Evolutionary conservation across 2,113 vertebrate genomes (phyloP), one percentile per base, ranked within the genome.

Genomic region (Barnardius zonarius): DNA sequence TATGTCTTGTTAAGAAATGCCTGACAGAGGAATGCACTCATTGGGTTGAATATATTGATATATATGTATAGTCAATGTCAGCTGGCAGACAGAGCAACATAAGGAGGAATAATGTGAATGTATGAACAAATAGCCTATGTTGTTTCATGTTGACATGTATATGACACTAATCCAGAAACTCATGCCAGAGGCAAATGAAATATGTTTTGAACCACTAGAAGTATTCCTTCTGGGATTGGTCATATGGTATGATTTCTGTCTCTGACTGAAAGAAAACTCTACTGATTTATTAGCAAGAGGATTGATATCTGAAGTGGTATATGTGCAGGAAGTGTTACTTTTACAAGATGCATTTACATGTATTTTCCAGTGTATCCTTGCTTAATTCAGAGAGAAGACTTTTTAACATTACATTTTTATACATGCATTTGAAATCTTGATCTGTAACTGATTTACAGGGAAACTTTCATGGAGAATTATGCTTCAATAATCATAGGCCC

Each of bases 101-200:
- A 83, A 97, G 66, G 88, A 85, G 64, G 59, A 92, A 57, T 95
- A 94, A 96, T 63, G 55, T 92, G 94, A 96, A 86, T 80, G 55
- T 77, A 92, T 95, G 96, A 96, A 96, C 92, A 96, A 97, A 97
- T 61, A 95, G 74, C 76, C 49, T 54, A 35, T 78, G 73, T 92
- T 96, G 91, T 95, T 97, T 96, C 83, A 27, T 48, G 49, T 75
- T 96, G 97, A 96, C 85, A 49, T 11, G 3, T 91, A 66, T 94
- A 92, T 95, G 97, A 98, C 95, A 89, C 82, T 98, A 98, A 97
- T 97, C 83, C 24, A 48, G 93, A 96, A 97, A 93, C 91, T 88
- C 55, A 28, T 87, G 96, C 91, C 92, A 93, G 91, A 87, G 88
- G 95, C 94, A 92, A 94, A 37, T 43, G 80, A 97, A 97, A 95